Evolutionary conservation across 2,113 vertebrate species (phyloP), one percentile per base, ranked within the genome.

Genomic region (Polyodon spathula): DNA sequence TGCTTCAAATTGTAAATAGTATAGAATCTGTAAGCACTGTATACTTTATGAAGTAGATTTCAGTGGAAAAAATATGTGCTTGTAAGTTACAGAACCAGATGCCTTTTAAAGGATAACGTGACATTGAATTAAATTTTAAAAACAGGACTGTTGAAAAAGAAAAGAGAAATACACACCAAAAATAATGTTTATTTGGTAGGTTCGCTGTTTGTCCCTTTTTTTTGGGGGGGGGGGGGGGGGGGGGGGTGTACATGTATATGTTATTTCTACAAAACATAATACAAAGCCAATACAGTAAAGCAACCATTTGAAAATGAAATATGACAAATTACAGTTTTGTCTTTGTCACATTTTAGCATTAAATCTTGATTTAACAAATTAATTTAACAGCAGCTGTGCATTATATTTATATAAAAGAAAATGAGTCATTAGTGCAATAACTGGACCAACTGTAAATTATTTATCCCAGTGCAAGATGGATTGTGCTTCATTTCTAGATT

Each of bases 171-270:
- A 56, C 55, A 61, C 43, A 68, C 14, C 27, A 27, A 66, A 70
- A 60, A 43, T 54, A 63, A 2, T 54, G 46, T 80, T 78, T 79
- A 77, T 82, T 80, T 72, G 51, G 66, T 70, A 74, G 60, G 63
- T 63, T 59, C 62, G 69, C 15, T 10, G 15, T 54, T 54, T 37
- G 16, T 54, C 56, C 71, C 65, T 69, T 63, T 44, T 44, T 44
- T 44, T 44, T 44, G 43, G 43, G 12, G 12, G 63, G 64, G n/a
- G n/a, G n/a, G n/a, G n/a, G n/a, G n/a, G n/a, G n/a, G n/a, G n/a
- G n/a, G n/a, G n/a, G n/a, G n/a, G 66, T 63, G 63, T 40, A 66
- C 52, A 66, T 43, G 63, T 37, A 62, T 48, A 46, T 57, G 60
- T 60, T 54, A 44, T 9, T 7, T 62, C 60, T 68, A 71, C 62